phyloP scores from a whole-genome alignment of 2,113 vertebrate genomes.

The Scatophagus argus region DNA sequence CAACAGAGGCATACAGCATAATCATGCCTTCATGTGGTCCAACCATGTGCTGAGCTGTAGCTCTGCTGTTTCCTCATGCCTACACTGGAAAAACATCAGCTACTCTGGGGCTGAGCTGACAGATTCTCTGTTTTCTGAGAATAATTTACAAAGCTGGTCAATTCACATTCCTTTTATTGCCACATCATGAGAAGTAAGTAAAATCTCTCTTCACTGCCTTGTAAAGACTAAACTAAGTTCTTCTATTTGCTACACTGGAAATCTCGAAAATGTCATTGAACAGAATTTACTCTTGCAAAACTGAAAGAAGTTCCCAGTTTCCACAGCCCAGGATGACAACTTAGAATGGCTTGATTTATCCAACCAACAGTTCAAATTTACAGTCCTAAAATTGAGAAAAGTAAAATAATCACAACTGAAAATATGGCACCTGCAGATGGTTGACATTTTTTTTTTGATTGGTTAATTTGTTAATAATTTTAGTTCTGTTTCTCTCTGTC shows the following conservation, averaged over 20 bases:
- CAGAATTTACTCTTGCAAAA: neutral
- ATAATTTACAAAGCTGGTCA: constrained; percentile 5
- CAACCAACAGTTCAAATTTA: neutral
- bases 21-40: constrained; percentile 72
- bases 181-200: neutral
- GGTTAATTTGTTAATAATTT: neutral
- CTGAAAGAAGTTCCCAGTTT: neutral
- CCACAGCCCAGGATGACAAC: too few relatives aligned
- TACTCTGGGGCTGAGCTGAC: constrained; percentile 23
- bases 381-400: neutral
- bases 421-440: neutral
- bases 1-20: constrained; percentile 51
- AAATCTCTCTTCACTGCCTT: neutral
- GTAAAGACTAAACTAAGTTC: neutral
- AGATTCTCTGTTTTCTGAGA: constrained; percentile 31
- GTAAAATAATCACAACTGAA: neutral
- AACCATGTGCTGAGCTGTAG: constrained; percentile 54
- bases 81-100: constrained; percentile 59
- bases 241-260: neutral
- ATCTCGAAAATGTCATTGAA: neutral
- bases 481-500: too few relatives aligned
- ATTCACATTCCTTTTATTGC: constrained; percentile 16
- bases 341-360: neutral
- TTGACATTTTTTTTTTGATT: neutral
- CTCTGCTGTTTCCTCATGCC: constrained; percentile 57